Evolutionary conservation across 2,113 vertebrate genomes (phyloP).

Genomic region (Seriola quinqueradiata): DNA sequence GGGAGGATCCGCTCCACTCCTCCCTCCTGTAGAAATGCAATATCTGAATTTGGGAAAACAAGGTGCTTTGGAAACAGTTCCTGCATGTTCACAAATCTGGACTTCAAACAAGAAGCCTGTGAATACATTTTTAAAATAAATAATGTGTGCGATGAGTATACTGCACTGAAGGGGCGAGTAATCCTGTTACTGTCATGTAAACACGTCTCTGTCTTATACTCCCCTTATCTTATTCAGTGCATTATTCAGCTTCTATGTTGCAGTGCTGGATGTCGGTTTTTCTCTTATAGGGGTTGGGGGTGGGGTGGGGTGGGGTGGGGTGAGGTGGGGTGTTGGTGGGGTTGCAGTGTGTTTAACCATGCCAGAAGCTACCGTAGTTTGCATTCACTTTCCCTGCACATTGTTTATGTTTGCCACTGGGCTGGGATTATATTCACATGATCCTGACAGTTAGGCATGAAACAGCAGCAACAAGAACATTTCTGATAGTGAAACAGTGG

Average conservation of each 20-base stretch:
- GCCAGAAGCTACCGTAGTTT: conserved; percentile 68
- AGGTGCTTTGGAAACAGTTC: conserved; percentile 32
- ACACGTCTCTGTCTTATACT: conserved; percentile 35
- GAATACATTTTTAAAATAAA: conserved; percentile 11
- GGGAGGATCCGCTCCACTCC: conserved; percentile 55
- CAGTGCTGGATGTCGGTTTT: conserved; percentile 35
- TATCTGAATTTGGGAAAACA: conserved; percentile 48
- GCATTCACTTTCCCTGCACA: conserved; percentile 62
- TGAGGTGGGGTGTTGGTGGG: neutral
- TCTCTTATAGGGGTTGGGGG: conserved; percentile 30
- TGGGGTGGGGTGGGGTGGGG: neutral
- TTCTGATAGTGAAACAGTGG: conserved; percentile 64
- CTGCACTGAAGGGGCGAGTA: conserved; percentile 41
- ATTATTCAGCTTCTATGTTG: conserved; percentile 34
- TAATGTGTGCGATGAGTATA: conserved; percentile 21
- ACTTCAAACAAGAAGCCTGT: conserved; percentile 29
- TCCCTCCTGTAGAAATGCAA: conserved; percentile 40
- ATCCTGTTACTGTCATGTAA: conserved; percentile 67
- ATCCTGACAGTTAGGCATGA: conserved; percentile 68
- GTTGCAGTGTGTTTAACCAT: conserved; percentile 48
- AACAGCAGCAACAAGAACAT: conserved; percentile 62
- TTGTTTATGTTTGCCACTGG: conserved; percentile 81
- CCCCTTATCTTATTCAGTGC: conserved; percentile 29
- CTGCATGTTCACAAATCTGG: conserved; percentile 30
- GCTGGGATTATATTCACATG: conserved; percentile 76